These are phyloP conservation scores for Amphipyra berbera DNA, from an alignment of 2,888 invertebrate genomes.

Conservation along the genomic window DNA sequence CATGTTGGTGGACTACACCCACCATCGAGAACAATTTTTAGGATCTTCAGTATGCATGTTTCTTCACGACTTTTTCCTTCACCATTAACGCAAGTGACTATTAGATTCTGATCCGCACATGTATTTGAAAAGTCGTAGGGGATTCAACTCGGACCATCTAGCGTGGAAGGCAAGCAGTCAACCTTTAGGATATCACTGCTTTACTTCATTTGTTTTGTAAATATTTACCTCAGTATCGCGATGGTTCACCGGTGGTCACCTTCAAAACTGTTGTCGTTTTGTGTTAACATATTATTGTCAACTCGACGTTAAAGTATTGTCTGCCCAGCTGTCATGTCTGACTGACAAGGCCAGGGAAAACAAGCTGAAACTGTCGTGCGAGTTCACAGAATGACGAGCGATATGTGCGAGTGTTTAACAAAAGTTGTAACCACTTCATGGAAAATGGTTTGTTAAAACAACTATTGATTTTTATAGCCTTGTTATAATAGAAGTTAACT, in stretches of 20 bases:
- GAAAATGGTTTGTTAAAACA: conserved; percentile 8
- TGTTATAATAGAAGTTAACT: background rate
- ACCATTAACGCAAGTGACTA: too few species aligned
- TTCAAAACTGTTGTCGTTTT: conserved; percentile 14
- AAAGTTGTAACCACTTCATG: background rate
- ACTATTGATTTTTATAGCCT: conserved; percentile 25
- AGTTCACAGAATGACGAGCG: background rate
- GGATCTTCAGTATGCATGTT: too few species aligned
- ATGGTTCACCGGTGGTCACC: background rate
- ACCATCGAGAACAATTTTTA: too few species aligned
- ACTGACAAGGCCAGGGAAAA: conserved; percentile 29
- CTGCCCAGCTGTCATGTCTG: conserved; percentile 8
- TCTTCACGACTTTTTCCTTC: too few species aligned
- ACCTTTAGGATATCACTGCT: too few species aligned
- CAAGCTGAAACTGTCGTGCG: background rate
- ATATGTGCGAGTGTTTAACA: conserved; percentile 1
- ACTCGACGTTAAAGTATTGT: conserved; percentile 10
- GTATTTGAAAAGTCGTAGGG: too few species aligned
- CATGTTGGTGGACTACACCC: too few species aligned
- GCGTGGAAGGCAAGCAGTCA: too few species aligned
- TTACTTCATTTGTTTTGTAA: too few species aligned
- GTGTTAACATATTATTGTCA: conserved; percentile 17
- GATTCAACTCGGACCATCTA: too few species aligned
- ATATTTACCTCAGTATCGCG: background rate
- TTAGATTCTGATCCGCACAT: too few species aligned